phyloP scores from a whole-genome alignment of 1,140 invertebrate species.

The Cotesia typhae region DNA sequence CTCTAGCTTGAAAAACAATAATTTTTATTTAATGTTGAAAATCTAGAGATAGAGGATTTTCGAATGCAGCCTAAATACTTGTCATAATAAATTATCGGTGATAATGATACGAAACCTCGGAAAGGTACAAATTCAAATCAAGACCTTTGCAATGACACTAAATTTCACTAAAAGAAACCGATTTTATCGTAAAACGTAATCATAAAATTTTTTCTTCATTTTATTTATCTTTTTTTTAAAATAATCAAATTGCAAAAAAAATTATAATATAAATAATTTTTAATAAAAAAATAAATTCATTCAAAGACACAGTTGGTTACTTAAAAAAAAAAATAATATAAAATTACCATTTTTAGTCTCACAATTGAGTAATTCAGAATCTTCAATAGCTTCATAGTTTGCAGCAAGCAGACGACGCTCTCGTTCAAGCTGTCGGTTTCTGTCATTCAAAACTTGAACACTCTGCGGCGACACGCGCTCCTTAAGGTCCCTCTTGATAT shows the following conservation, averaged over 20 bases:
- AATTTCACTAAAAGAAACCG: too few species aligned
- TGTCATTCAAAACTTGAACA: constrained; percentile 58
- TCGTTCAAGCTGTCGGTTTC: constrained; percentile 57
- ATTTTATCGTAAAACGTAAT: too few species aligned
- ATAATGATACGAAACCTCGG: too few species aligned
- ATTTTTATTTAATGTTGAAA: too few species aligned
- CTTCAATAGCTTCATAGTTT: constrained; percentile 52
- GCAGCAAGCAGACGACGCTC: constrained; percentile 57
- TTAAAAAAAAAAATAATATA: constrained; percentile 6
- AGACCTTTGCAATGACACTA: too few species aligned
- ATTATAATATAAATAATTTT: neutral
- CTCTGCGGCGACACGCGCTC: constrained; percentile 60
- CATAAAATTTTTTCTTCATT: too few species aligned
- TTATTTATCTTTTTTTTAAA: too few species aligned
- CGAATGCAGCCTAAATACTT: too few species aligned
- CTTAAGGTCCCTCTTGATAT: constrained; percentile 49
- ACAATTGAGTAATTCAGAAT: neutral
- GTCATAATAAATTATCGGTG: too few species aligned
- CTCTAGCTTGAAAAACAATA: too few species aligned
- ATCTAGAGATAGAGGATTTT: too few species aligned
- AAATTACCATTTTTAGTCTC: constrained; percentile 45
- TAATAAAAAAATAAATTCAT: neutral
- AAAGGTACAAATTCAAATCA: too few species aligned
- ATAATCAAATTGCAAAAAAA: neutral
- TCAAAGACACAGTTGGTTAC: neutral